Conservation (phyloP, 2,113 vertebrate species). For the Mobula hypostoma region DNA sequence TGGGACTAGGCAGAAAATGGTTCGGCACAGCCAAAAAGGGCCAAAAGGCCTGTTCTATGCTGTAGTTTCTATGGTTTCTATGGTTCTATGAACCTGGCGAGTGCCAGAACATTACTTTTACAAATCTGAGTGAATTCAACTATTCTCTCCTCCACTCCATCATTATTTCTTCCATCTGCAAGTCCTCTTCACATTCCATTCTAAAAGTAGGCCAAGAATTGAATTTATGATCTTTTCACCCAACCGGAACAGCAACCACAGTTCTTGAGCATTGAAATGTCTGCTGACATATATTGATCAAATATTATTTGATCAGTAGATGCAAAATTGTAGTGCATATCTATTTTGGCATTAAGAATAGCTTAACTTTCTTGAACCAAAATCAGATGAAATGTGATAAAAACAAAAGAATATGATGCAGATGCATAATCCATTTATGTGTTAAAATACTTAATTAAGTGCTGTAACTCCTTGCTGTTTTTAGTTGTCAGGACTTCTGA, state of each 20-base stretch:
- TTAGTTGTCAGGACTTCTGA: neutral
- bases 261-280: slow-evolving; percentile 2
- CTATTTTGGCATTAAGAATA: neutral
- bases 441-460: neutral
- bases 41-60: too few relatives aligned
- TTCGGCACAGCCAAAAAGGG: too few relatives aligned
- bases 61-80: too few relatives aligned
- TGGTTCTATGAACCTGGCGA: neutral
- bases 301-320: neutral
- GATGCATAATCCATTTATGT: neutral
- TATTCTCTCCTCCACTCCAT: neutral
- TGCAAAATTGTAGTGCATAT: neutral
- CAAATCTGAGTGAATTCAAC: neutral
- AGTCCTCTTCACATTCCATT: neutral
- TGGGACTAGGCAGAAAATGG: too few relatives aligned
- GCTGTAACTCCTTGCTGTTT: neutral
- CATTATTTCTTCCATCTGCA: neutral
- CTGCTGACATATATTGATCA: neutral
- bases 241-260: neutral
- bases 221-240: neutral
- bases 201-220: neutral
- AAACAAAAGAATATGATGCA: neutral
- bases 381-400: neutral
- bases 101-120: neutral
- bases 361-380: neutral